Conservation (phyloP, 2,888 invertebrate genomes). For the Petrolisthes manimaculis region DNA sequence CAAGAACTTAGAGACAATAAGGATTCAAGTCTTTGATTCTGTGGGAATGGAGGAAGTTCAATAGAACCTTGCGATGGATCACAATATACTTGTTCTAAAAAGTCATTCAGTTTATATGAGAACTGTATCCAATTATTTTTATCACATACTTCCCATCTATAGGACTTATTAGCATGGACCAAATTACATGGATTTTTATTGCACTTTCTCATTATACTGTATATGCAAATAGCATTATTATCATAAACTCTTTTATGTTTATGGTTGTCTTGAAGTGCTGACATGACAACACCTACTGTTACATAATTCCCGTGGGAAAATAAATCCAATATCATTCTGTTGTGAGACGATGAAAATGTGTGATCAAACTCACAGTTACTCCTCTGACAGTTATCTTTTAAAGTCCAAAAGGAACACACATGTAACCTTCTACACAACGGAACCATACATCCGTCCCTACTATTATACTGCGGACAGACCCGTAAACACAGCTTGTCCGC, state of each 20-base stretch:
- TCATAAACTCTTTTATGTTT: neutral
- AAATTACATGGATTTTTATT: conserved; percentile 25
- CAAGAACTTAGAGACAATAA: neutral
- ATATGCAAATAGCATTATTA: conserved; percentile 36
- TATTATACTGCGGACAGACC: conserved; percentile 48
- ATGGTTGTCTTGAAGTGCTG: conserved; percentile 36
- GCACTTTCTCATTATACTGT: conserved; percentile 39
- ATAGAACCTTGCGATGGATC: conserved; percentile 27
- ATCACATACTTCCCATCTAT: conserved; percentile 48
- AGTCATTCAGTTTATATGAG: conserved; percentile 27
- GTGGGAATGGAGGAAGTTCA: conserved; percentile 24
- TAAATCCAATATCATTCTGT: conserved; percentile 1
- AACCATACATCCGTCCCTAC: conserved; percentile 35
- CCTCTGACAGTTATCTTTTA: conserved; percentile 27
- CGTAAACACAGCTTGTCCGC: conserved; percentile 29
- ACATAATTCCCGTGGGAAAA: neutral
- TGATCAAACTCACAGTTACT: conserved; percentile 43
- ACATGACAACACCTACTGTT: neutral
- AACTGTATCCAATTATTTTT: conserved; percentile 33
- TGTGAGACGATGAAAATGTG: conserved; percentile 30
- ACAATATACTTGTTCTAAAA: conserved; percentile 42
- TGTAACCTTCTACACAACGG: conserved; percentile 52
- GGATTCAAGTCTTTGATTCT: neutral
- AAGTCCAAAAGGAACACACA: conserved; percentile 45
- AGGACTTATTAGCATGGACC: conserved; percentile 38